A percentile compares a stretch with the other conserved stretches of the same genome.
phyloP scores from a whole-genome alignment of 2,797 vertebrate genomes.

The Myiotriccus ornatus region DNA sequence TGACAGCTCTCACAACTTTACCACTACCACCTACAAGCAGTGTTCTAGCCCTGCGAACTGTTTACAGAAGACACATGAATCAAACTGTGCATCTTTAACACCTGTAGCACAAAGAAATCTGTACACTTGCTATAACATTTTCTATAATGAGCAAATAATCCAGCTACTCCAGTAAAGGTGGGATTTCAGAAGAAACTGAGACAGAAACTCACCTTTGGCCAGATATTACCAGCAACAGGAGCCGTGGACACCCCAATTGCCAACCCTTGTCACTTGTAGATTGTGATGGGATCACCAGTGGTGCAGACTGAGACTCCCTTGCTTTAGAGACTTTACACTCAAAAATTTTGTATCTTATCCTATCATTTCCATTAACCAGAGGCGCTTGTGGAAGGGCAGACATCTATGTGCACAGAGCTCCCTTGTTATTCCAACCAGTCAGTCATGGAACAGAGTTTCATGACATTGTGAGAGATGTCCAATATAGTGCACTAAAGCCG shows the following conservation, averaged over 20 bases:
- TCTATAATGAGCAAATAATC: background rate
- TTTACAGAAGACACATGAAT: background rate
- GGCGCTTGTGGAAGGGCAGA: background rate
- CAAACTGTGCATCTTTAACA: background rate
- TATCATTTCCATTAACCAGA: background rate
- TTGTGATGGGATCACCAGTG: background rate
- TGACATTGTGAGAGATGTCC: background rate
- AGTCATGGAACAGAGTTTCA: background rate
- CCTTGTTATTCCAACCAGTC: background rate
- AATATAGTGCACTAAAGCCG: rapidly evolving
- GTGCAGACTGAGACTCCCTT: background rate
- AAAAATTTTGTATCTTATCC: background rate
- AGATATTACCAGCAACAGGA: background rate
- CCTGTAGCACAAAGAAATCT: background rate
- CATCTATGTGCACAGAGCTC: background rate
- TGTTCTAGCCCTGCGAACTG: background rate
- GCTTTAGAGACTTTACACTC: background rate
- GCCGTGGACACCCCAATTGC: rapidly evolving
- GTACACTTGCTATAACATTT: background rate
- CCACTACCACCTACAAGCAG: background rate
- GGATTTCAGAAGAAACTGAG: background rate
- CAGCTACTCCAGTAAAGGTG: background rate
- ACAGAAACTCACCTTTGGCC: background rate
- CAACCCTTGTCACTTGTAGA: background rate
- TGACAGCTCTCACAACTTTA: background rate